Conservation (phyloP, 2,797 vertebrate species). For the Poeciliopsis paucimaculata region DNA sequence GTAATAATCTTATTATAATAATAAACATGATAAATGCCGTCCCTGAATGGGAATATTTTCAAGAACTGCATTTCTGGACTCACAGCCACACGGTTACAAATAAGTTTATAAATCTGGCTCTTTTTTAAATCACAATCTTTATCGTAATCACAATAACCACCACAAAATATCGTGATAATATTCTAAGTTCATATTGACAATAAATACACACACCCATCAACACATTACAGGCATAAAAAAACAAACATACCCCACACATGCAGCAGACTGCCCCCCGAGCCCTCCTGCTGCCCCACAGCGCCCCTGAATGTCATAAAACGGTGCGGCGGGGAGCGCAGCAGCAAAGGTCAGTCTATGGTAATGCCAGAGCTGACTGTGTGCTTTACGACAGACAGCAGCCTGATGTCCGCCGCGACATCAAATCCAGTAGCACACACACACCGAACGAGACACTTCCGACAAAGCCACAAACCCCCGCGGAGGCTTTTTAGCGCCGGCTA, state of each 20-base stretch:
- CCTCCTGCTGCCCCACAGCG: conserved; percentile 64
- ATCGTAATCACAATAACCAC: too few relatives aligned
- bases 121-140: too few relatives aligned
- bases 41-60: too few relatives aligned
- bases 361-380: conserved; percentile 74
- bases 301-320: conserved; percentile 78
- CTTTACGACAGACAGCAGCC: conserved; percentile 67
- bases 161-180: too few relatives aligned
- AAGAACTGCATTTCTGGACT: too few relatives aligned
- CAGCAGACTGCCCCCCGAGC: conserved; percentile 52
- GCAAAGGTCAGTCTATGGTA: conserved; percentile 84
- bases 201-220: conserved; percentile 45
- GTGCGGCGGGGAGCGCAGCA: conserved; percentile 69
- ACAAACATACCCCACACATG: conserved; percentile 21
- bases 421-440: conserved; percentile 45
- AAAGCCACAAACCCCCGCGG: conserved; percentile 41
- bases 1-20: too few relatives aligned
- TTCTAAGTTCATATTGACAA: too few relatives aligned
- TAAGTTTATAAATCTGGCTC: too few relatives aligned
- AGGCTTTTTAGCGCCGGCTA: conserved; percentile 30
- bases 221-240: conserved; percentile 49
- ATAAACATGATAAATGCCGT: too few relatives aligned
- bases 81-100: too few relatives aligned
- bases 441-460: conserved; percentile 48
- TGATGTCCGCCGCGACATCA: conserved; percentile 38